Evolutionary conservation across 2,888 invertebrate genomes (phyloP).

Genomic region (Oxyteleia sp.): DNA sequence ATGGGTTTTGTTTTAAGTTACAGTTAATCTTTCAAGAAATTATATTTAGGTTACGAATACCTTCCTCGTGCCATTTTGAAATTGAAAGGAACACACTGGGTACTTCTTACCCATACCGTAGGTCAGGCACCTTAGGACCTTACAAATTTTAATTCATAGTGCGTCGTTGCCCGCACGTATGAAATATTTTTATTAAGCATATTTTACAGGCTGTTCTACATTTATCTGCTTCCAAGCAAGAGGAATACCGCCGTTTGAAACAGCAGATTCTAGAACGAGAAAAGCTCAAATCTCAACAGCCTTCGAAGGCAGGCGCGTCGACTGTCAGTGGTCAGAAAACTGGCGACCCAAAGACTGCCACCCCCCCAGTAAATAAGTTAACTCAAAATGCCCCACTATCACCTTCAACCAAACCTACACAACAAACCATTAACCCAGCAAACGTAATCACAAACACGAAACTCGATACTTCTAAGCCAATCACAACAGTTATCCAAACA

Average conservation of each 20-base stretch:
- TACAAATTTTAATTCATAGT: conserved; percentile 7
- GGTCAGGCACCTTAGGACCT: no score
- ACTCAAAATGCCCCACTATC: neutral
- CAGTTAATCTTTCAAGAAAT: no score
- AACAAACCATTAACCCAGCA: neutral
- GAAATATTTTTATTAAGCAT: conserved; percentile 51
- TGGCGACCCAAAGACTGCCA: conserved; percentile 2
- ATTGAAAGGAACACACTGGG: no score
- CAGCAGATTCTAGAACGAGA: conserved; percentile 85
- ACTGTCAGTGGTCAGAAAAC: conserved; percentile 15
- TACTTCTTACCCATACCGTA: no score
- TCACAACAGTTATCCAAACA: no score
- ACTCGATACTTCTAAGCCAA: no score
- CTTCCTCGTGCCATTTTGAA: no score
- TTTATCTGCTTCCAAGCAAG: conserved; percentile 86
- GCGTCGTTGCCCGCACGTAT: neutral
- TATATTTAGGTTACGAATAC: no score
- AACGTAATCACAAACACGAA: neutral
- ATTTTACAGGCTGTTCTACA: conserved; percentile 85
- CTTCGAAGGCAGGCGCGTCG: neutral
- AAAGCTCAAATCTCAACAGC: conserved; percentile 76
- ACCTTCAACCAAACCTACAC: neutral
- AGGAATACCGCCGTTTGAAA: conserved; percentile 87
- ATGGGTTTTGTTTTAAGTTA: no score
- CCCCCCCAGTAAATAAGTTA: neutral